These are phyloP conservation scores for Agriopis marginaria DNA, from an alignment of 2,888 invertebrate genomes.

Conservation along the genomic window DNA sequence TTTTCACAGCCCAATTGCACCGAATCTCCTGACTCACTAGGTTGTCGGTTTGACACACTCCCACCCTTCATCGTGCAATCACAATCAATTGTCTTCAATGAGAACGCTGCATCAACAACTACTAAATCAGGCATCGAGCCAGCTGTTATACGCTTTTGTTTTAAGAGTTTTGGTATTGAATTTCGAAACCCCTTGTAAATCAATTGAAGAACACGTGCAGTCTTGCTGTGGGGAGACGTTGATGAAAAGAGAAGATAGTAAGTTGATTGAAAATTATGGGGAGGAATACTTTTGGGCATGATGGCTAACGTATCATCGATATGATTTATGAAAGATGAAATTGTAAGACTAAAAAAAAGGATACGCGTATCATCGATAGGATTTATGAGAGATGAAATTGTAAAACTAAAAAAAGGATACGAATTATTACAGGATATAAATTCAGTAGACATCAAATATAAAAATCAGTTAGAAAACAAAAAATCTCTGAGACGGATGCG, in stretches of 20 bases:
- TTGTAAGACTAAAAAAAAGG: too few relatives aligned
- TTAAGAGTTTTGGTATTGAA: slow-evolving; percentile 49
- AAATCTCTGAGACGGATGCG: slow-evolving; percentile 41
- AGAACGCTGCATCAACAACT: slow-evolving; percentile 67
- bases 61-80: slow-evolving; percentile 59
- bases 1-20: slow-evolving; percentile 38
- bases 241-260: not conserved
- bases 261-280: slow-evolving; percentile 10
- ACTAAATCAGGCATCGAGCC: slow-evolving; percentile 59
- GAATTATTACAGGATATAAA: not conserved
- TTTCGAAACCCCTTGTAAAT: slow-evolving; percentile 49
- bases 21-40: slow-evolving; percentile 44
- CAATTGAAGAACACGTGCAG: slow-evolving; percentile 32
- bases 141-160: slow-evolving; percentile 57
- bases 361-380: not conserved
- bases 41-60: slow-evolving; percentile 47
- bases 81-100: slow-evolving; percentile 76
- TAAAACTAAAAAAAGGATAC: not conserved
- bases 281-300: not conserved
- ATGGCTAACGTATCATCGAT: not conserved
- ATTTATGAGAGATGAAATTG: not conserved
- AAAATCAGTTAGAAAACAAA: not conserved
- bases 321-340: not conserved
- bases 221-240: slow-evolving; percentile 11
- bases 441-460: not conserved